Evolutionary conservation across 2,888 invertebrate species (phyloP), one percentile per base, ranked within the genome.

Genomic region (Platycnemis pennipes): DNA sequence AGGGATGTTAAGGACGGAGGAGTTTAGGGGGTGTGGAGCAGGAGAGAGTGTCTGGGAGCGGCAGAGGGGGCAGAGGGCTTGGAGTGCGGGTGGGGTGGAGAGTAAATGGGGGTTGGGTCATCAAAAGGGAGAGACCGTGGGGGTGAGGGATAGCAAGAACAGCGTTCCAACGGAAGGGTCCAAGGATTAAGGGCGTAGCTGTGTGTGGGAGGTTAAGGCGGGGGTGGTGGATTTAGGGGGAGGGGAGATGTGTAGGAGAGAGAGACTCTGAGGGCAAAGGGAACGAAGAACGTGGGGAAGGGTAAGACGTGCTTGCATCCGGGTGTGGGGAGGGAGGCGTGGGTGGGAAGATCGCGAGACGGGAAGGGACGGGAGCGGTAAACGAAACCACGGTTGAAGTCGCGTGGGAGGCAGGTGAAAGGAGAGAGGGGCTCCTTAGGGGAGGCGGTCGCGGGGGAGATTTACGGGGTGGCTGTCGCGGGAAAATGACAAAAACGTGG

Each of bases 111-210:
- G 37, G 91, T 69, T 91, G 16, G 94, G 26, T 22, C 37, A 42
- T 46, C 49, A 49, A 69, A 53, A 16, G 63, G 86, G 13, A n/a
- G 37, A 37, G 42, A 63, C 53, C 63, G 89, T 31, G 94, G 86
- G 86, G 16, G 77, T 26, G 56, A 69, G 42, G n/a, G 49, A 94
- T 77, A 37, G n/a, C 44, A 46, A 46, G 46, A 46, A 87, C 45
- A 87, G 87, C 87, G 46, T 45, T 87, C 87, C 87, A 45, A 87
- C 45, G 45, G 46, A 87, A 87, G 87, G 87, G 87, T 87, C 87
- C 87, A 45, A 46, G 87, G 44, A 87, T 87, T 87, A 87, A 87
- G 45, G 87, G 37, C 8, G 42, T 22, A 7, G 42, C 22, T 44
- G 86, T 37, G 86, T 5, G 86, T 86, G 4, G 37, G 63, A n/a